Percentiles rank a stretch among this genome's conserved stretches.
Conservation (phyloP, 2,797 vertebrate species). For the Synanceia verrucosa region DNA sequence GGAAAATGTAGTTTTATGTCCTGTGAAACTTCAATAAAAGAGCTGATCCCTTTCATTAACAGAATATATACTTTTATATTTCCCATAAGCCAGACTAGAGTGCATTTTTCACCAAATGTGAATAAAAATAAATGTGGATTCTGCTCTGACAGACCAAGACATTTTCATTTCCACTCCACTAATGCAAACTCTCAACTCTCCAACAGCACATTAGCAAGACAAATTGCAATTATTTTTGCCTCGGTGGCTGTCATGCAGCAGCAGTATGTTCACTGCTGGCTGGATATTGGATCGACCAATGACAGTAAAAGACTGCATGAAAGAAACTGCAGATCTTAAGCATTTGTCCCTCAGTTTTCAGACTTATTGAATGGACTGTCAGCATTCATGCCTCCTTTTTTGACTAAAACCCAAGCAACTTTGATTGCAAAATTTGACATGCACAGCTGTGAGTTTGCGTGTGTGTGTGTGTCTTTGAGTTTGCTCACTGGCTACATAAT, state of each 20-base stretch:
- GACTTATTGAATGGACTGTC: background rate
- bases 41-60: background rate
- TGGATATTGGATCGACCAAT: constrained; percentile 15
- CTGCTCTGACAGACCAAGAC: background rate
- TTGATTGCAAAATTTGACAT: too few species aligned
- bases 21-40: constrained; percentile 7
- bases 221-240: constrained; percentile 12
- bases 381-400: background rate
- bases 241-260: background rate
- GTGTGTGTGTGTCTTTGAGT: too few species aligned
- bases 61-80: background rate
- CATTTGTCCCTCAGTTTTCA: background rate
- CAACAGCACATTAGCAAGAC: background rate
- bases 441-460: background rate
- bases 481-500: too few species aligned
- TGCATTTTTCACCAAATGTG: background rate
- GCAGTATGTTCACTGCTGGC: background rate
- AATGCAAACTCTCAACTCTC: background rate
- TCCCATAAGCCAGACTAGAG: background rate
- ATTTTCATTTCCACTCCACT: background rate
- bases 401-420: background rate
- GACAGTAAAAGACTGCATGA: constrained; percentile 1
- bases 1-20: constrained; percentile 1
- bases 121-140: background rate
- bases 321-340: background rate